Evolutionary conservation across 2,113 vertebrate species (phyloP).

Genomic region (Ochotona curzoniae): DNA sequence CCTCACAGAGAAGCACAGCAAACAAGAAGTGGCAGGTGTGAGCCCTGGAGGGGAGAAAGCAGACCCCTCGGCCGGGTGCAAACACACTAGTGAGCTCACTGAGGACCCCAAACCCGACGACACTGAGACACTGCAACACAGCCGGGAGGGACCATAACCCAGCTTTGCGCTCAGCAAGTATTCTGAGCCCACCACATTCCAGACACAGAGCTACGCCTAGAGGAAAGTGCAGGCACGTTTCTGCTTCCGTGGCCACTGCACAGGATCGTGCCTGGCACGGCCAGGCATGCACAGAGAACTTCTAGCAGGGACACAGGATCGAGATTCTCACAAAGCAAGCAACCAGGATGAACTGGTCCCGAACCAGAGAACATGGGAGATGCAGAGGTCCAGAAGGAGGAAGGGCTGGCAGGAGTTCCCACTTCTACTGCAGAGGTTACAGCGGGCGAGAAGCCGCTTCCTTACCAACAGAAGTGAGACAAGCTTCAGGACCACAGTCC

Average conservation of each 20-base stretch:
- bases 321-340: not conserved
- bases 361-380: not conserved
- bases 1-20: not conserved
- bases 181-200: not conserved
- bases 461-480: not conserved
- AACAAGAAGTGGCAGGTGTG: not conserved
- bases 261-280: too few relatives aligned
- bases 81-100: not conserved
- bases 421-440: not conserved
- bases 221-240: not conserved
- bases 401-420: not conserved
- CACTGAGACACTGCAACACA: not conserved
- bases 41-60: not conserved
- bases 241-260: too few relatives aligned
- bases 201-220: not conserved
- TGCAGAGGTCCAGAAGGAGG: too few relatives aligned
- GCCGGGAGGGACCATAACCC: not conserved
- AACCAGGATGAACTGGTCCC: not conserved
- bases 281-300: fast-evolving
- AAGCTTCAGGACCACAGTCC: not conserved
- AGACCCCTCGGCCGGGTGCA: not conserved
- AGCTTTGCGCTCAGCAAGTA: not conserved
- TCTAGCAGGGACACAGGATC: not conserved
- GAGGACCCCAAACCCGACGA: not conserved
- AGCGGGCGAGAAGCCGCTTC: not conserved